These are phyloP conservation scores for Zaprionus bogoriensis DNA, from an alignment of 2,888 invertebrate genomes.

Conservation along the genomic window DNA sequence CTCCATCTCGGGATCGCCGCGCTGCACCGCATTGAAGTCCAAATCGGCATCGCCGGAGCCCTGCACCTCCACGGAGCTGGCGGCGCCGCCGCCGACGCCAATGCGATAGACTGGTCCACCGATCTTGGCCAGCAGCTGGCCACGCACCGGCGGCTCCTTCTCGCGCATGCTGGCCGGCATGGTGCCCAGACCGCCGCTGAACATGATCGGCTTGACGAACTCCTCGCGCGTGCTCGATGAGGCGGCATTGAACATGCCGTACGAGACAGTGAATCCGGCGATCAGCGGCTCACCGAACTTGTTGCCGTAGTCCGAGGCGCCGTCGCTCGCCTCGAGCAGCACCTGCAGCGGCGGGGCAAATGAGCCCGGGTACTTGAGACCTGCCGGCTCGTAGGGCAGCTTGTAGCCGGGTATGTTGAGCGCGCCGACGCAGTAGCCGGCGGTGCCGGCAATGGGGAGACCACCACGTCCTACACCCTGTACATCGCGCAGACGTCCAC, in stretches of 20 bases:
- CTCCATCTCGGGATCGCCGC: conserved; percentile 98
- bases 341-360: conserved; percentile 95
- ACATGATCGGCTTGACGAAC: conserved; percentile 99
- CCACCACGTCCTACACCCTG: conserved; percentile 97
- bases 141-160: conserved; percentile 90
- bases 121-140: conserved; percentile 95
- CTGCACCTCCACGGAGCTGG: conserved; percentile 97
- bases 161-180: conserved; percentile 92
- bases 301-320: conserved; percentile 99
- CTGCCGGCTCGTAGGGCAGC: conserved; percentile 92
- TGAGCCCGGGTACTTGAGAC: conserved; percentile 91
- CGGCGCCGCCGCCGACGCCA: conserved; percentile 99
- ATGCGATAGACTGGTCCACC: conserved; percentile 99
- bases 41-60: conserved; percentile 93
- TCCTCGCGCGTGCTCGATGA: conserved; percentile 88
- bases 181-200: conserved; percentile 96
- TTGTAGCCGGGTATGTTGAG: conserved; percentile 91
- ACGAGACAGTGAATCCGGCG: conserved; percentile 94
- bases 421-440: conserved; percentile 98
- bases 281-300: conserved; percentile 99
- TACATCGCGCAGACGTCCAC: conserved; percentile 95
- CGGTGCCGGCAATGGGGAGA: conserved; percentile 96
- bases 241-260: conserved; percentile 88
- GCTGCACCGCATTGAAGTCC: conserved; percentile 98
- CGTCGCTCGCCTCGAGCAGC: conserved; percentile 97